These are phyloP conservation scores for Malacoraja senta DNA, from an alignment of 2,797 vertebrate genomes.

Conservation along the genomic window DNA sequence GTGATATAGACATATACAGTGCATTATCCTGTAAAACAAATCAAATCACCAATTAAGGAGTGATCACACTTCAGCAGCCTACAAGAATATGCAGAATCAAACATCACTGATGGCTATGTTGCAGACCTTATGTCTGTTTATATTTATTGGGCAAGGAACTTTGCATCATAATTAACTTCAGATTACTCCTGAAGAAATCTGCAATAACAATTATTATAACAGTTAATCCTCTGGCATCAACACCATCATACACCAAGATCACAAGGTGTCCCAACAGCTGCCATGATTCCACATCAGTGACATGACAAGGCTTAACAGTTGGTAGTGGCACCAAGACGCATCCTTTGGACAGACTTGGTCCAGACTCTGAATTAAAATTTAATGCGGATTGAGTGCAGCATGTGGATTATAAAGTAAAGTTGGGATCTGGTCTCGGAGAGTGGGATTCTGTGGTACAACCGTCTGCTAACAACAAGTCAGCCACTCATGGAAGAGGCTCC, in stretches of 20 bases:
- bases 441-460: neutral
- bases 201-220: neutral
- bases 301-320: neutral
- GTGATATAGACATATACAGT: neutral
- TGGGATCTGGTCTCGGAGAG: neutral
- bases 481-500: neutral
- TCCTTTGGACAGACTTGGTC: neutral
- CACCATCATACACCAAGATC: conserved; percentile 21
- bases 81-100: neutral
- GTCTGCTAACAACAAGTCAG: neutral
- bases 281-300: conserved; percentile 27
- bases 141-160: neutral
- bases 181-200: conserved; percentile 28
- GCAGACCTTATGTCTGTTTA: neutral
- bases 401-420: neutral
- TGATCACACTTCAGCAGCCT: neutral
- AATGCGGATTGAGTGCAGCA: neutral
- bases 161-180: conserved; percentile 35
- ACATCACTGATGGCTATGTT: neutral
- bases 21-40: neutral
- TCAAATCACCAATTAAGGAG: neutral
- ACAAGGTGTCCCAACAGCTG: neutral
- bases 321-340: conserved; percentile 10
- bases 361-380: neutral
- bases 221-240: conserved; percentile 34